These are phyloP conservation scores for Lophotis ruficrista DNA, from an alignment of 2,113 vertebrate species.

Conservation along the genomic window DNA sequence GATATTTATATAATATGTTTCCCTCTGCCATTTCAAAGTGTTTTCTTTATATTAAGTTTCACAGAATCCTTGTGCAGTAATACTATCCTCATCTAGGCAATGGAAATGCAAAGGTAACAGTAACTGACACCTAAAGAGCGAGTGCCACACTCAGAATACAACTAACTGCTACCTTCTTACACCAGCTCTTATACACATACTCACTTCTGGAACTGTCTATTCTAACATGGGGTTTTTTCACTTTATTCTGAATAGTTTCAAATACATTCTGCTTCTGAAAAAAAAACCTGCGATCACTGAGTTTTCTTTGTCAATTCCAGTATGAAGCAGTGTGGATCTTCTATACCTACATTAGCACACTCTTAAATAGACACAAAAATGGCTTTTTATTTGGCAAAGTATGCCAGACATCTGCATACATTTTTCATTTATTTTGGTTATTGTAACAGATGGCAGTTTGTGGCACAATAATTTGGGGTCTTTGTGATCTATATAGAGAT, in stretches of 20 bases:
- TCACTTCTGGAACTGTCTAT: not conserved
- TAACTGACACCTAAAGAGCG: not conserved
- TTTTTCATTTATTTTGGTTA: not conserved
- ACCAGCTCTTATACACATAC: not conserved
- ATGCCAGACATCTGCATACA: fast-evolving
- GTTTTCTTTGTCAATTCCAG: not conserved
- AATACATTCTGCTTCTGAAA: not conserved
- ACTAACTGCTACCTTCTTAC: not conserved
- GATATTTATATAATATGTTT: not conserved
- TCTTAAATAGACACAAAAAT: not conserved
- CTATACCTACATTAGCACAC: not conserved
- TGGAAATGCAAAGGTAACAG: not conserved
- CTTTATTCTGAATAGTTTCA: not conserved
- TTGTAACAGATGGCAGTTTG: not conserved
- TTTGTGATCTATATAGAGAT: not conserved
- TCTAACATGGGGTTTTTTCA: fast-evolving
- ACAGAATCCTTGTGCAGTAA: not conserved
- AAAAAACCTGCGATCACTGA: not conserved
- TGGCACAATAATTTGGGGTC: not conserved
- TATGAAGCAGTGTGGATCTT: not conserved
- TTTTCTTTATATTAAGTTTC: not conserved
- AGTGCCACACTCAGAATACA: not conserved
- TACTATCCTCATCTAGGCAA: not conserved
- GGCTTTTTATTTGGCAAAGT: not conserved
- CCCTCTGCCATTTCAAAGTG: not conserved